Evolutionary conservation across 2,113 vertebrate genomes (phyloP), one percentile per base, ranked within the genome.

Genomic region (Junco hyemalis): DNA sequence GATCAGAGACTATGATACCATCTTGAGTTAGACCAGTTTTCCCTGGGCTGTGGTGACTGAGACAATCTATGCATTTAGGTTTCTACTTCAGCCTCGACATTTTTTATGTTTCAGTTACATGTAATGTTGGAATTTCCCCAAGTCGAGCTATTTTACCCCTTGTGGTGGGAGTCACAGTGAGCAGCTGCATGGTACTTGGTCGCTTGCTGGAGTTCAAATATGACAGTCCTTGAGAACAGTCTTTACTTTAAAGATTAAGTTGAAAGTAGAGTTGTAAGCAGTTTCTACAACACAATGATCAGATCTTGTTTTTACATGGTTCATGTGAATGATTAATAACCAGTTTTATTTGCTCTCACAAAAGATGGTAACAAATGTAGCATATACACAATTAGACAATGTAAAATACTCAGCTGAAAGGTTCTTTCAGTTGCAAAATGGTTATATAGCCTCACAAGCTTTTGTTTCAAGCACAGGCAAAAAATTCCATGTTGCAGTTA

Each of bases 321-420:
- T 78, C 35, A 35, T 8, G 25, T 56, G 57, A 85, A 91, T 78
- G 87, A 86, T 19, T 82, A 82, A 88, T 76, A 85, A 7, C n/a
- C 6, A 1, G 3, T 73, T 95, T 96, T 95, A 88, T 63, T 90
- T 61, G 14, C 19, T 81, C 53, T 56, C 54, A 70, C 21, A 63
- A 59, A 72, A 76, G 29, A 88, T 23, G 12, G n/a, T 45, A 80
- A 93, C 36, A 82, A 65, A 77, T 42, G 26, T 36, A 88, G 53
- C 53, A 40, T 7, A 71, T 8, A 65, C 63, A 82, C 36, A 64
- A 63, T 47, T 9, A 76, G 31, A 71, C 31, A 85, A 91, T 11
- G 81, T 40, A 92, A 90, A 93, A 33, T 21, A 64, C 12, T 29
- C 12, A 26, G 54, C 6, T 48, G 31, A 77, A 92, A 95, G 16